These are phyloP conservation scores for Machimus atricapillus DNA, from an alignment of 2,888 invertebrate species.

Conservation along the genomic window DNA sequence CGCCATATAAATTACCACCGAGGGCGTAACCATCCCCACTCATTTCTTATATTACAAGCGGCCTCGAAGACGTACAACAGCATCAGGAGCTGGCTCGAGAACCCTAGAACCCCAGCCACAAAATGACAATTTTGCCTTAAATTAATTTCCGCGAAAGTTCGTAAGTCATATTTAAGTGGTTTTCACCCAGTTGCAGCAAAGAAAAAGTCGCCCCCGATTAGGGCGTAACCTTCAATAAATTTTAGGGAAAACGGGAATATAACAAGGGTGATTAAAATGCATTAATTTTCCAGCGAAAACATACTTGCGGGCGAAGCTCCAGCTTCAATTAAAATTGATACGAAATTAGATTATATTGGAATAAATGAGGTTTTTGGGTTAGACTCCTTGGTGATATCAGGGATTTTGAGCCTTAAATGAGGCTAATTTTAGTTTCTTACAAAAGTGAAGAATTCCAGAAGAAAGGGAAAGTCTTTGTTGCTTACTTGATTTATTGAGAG, in stretches of 20 bases:
- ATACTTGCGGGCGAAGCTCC: background rate
- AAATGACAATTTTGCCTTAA: constrained; percentile 26
- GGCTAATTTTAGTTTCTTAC: background rate
- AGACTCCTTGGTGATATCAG: background rate
- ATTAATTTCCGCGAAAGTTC: constrained; percentile 23
- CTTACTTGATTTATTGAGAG: background rate
- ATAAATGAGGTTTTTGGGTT: background rate
- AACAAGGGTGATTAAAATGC: background rate
- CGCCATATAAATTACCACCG: background rate
- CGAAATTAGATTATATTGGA: background rate
- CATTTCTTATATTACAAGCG: background rate
- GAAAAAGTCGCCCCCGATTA: background rate
- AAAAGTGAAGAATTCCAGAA: background rate
- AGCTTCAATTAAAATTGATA: background rate
- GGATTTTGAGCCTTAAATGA: background rate
- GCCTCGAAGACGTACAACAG: background rate
- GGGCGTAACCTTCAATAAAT: background rate
- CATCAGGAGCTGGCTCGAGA: background rate
- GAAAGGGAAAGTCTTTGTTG: background rate
- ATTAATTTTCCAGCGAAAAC: background rate
- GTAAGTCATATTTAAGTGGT: constrained; percentile 18
- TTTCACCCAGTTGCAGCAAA: background rate
- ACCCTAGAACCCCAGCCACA: background rate
- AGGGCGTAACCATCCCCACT: background rate
- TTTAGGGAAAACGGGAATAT: background rate